Percentiles rank a stretch among this genome's conserved stretches.
These are phyloP conservation scores for Piprites chloris DNA, from an alignment of 2,113 vertebrate species.

Conservation along the genomic window DNA sequence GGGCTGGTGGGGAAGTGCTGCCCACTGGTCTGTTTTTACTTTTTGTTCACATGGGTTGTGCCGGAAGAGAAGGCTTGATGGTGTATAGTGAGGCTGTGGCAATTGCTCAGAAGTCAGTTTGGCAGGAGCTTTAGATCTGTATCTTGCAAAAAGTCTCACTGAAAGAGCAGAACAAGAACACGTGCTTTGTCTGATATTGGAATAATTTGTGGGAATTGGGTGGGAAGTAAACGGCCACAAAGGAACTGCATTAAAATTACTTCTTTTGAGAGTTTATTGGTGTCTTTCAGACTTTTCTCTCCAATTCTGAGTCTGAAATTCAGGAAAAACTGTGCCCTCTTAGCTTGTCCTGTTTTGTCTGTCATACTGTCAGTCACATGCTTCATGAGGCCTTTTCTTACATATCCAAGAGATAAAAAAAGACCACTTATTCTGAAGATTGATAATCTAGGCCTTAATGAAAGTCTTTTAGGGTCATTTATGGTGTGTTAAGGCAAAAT, in stretches of 20 bases:
- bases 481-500: neutral
- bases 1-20: neutral
- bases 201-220: neutral
- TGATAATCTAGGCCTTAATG: neutral
- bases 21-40: neutral
- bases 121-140: neutral
- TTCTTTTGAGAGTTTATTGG: neutral
- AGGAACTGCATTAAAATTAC: neutral
- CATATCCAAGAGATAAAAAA: neutral
- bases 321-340: neutral
- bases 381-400: neutral
- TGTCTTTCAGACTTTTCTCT: neutral
- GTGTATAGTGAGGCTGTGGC: neutral
- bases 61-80: neutral
- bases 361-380: rapidly evolving
- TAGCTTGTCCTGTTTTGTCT: neutral
- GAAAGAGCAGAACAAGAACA: neutral
- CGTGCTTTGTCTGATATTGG: neutral
- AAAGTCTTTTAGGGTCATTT: neutral
- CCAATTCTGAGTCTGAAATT: neutral
- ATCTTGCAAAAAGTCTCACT: neutral
- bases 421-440: neutral
- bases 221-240: neutral
- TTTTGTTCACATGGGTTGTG: neutral
- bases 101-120: neutral